These are phyloP conservation scores for Microctonus hyperodae DNA, from an alignment of 2,888 invertebrate species.

Conservation along the genomic window DNA sequence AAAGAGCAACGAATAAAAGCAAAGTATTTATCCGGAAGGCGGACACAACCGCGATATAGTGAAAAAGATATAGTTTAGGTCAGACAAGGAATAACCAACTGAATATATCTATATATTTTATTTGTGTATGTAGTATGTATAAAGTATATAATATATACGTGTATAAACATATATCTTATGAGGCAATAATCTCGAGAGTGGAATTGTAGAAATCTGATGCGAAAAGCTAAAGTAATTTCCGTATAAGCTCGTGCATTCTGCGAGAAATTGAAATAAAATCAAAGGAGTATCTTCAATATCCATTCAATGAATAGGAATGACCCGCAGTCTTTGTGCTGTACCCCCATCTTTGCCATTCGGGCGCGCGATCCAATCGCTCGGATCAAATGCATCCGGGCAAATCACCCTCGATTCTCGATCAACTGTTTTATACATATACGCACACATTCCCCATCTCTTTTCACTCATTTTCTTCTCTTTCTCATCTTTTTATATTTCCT, in stretches of 20 bases:
- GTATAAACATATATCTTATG: not conserved
- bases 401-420: constrained; percentile 34
- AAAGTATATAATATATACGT: too few relatives aligned
- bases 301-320: constrained; percentile 51
- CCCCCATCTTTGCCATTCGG: constrained; percentile 38
- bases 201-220: constrained; percentile 29
- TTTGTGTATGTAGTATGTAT: too few relatives aligned
- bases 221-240: constrained; percentile 45
- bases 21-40: constrained; percentile 16
- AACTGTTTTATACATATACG: constrained; percentile 1
- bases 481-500: constrained; percentile 25
- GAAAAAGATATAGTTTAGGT: constrained; percentile 19
- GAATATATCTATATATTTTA: too few relatives aligned
- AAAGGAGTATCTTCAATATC: constrained; percentile 49
- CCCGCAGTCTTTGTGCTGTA: constrained; percentile 28
- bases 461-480: constrained; percentile 1
- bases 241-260: constrained; percentile 37
- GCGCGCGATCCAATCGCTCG: constrained; percentile 42
- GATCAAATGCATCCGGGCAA: constrained; percentile 43
- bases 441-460: constrained; percentile 17
- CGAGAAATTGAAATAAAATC: constrained; percentile 51
- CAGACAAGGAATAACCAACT: not conserved
- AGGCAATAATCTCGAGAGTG: constrained; percentile 30
- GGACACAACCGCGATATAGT: constrained; percentile 7
- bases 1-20: not conserved